Evolutionary conservation across 2,797 vertebrate genomes (phyloP).

Genomic region (Perdix hodgsoniae): DNA sequence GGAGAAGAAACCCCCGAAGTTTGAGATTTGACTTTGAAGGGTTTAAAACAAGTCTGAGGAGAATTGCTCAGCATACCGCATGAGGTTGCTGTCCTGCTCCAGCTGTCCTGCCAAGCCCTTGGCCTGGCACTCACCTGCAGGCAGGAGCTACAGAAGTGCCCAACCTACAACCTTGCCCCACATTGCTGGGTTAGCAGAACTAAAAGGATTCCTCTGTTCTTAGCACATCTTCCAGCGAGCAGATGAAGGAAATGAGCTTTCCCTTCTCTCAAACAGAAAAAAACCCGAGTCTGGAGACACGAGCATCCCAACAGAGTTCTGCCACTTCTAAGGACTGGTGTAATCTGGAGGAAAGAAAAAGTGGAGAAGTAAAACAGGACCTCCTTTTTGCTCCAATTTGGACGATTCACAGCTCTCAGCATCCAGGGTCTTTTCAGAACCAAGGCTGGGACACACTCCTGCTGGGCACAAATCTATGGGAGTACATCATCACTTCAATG

Average conservation of each 20-base stretch:
- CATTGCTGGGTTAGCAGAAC: neutral
- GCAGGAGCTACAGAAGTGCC: neutral
- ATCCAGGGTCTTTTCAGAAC: neutral
- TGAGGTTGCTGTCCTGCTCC: neutral
- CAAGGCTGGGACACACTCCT: rapidly evolving
- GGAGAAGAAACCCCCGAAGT: slow-evolving; percentile 75
- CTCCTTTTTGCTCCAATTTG: neutral
- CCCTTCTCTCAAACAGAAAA: neutral
- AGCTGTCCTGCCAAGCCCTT: neutral
- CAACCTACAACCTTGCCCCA: neutral
- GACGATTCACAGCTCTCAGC: neutral
- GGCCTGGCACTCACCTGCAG: neutral
- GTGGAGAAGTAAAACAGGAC: neutral
- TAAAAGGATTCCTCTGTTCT: neutral
- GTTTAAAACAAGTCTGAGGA: slow-evolving; percentile 69
- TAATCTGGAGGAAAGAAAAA: neutral
- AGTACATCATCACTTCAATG: neutral
- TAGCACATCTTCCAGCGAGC: neutral
- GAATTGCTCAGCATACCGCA: slow-evolving; percentile 34
- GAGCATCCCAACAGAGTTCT: neutral
- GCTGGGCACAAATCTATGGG: too few relatives aligned
- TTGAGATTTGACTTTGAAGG: slow-evolving; percentile 72
- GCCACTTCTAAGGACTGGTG: neutral
- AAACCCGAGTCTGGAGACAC: neutral
- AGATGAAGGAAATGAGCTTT: neutral